Percentiles rank a stretch among this genome's conserved stretches.
These are phyloP conservation scores for Antheraea mylitta DNA, from an alignment of 1,140 invertebrate species.

Conservation along the genomic window DNA sequence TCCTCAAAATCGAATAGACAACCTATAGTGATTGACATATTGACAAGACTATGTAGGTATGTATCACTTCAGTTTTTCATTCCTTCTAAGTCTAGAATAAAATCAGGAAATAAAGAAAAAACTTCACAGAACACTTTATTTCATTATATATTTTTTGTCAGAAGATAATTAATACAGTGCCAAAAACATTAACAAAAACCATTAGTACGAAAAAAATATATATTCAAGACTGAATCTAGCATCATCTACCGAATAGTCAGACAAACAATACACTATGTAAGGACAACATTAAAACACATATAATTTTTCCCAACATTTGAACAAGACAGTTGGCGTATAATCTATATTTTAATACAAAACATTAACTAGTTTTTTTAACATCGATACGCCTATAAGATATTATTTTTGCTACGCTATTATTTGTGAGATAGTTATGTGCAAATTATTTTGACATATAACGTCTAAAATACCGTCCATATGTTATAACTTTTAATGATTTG, in stretches of 20 bases:
- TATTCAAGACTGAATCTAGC: conserved; percentile 63
- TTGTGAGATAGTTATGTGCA: conserved; percentile 40
- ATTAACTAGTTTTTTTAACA: conserved; percentile 32
- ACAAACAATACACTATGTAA: conserved; percentile 62
- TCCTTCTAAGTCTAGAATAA: too few relatives aligned
- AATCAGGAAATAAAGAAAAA: conserved; percentile 22
- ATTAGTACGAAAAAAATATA: conserved; percentile 69
- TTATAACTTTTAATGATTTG: too few relatives aligned
- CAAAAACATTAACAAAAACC: conserved; percentile 70
- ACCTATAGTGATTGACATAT: too few relatives aligned
- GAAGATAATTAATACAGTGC: conserved; percentile 77
- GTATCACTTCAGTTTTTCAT: too few relatives aligned
- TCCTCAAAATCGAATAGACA: too few relatives aligned
- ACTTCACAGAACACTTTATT: conserved; percentile 49
- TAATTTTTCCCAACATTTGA: conserved; percentile 62
- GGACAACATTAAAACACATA: conserved; percentile 53
- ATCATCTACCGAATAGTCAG: conserved; percentile 64
- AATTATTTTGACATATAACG: background rate
- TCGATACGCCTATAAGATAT: conserved; percentile 66
- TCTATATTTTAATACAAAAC: conserved; percentile 33
- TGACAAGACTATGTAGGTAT: too few relatives aligned
- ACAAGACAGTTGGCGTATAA: conserved; percentile 59
- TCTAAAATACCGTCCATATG: too few relatives aligned
- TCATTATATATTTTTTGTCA: conserved; percentile 77
- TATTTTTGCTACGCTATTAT: conserved; percentile 44